Evolutionary conservation across 1,140 invertebrate genomes (phyloP), one percentile per base, ranked within the genome.

Genomic region (Mya arenaria): DNA sequence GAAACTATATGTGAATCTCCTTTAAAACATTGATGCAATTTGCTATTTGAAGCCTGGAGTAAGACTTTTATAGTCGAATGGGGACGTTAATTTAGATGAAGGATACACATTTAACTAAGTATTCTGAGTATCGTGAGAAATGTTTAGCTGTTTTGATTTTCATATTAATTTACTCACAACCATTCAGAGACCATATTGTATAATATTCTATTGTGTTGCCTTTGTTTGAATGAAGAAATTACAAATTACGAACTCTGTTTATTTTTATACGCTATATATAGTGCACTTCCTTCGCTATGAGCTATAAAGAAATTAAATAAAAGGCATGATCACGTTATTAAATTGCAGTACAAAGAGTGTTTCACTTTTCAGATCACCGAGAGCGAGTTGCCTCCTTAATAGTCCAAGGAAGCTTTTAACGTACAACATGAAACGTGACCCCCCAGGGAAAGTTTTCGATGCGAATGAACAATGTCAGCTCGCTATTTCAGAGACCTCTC

Each of bases 401-500:
- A 30, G 28, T 32, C 77, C 77, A 30, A 62, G 10, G 13, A 55
- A 60, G 6, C 34, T 32, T 4, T 37, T 44, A 19, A 8, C 44
- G 48, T 55, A 80, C 48, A 52, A 80, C 48, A 39, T 62, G 25
- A 19, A 39, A 28, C 41, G 48, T 28, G 37, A 34, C 15, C 55
- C 66, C 0, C 77, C 77, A 34, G 77, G 77, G 1, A 30, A 68
- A 28, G 60, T 71, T 13, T 69, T 60, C 58, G 36, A 71, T 30
- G 48, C 39, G 28, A 55, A 80, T 37, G 34, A 56, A 10, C 77
- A 80, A 62, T 80, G 77, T 48, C 28, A 44, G 36, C 25, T 68
- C 28, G 65, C 77, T 4, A 69, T 71, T 68, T 63, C 63, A 4
- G 19, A 30, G 30, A 30, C 34, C 5, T 58, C 77, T 8, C 55